Evolutionary conservation across 2,797 vertebrate genomes (phyloP).

Genomic region (Fundulus diaphanus): DNA sequence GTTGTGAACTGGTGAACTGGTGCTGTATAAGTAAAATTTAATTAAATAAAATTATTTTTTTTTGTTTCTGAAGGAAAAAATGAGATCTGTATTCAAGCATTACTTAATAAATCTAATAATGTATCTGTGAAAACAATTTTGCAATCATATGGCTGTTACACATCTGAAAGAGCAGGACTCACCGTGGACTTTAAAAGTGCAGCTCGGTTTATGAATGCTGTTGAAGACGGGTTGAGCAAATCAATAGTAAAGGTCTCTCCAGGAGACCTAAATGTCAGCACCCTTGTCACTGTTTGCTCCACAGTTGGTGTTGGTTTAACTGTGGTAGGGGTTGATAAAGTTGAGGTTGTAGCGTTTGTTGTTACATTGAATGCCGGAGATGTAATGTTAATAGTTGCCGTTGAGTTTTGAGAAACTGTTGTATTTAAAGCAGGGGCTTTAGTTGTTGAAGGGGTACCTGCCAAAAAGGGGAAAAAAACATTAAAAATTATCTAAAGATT

Average conservation of each 20-base stretch:
- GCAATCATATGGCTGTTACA: background rate
- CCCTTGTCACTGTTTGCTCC: background rate
- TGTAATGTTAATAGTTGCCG: too few relatives aligned
- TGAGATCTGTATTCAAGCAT: background rate
- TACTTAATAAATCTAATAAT: background rate
- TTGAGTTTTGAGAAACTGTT: background rate
- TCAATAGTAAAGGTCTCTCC: conserved; percentile 46
- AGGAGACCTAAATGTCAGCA: conserved; percentile 35
- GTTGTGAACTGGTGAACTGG: too few relatives aligned
- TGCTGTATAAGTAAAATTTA: too few relatives aligned
- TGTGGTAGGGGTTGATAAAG: too few relatives aligned
- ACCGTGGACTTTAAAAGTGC: conserved; percentile 30
- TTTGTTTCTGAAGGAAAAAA: too few relatives aligned
- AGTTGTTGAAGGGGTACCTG: conserved; percentile 3
- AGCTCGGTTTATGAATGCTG: conserved; percentile 39
- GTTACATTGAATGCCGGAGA: too few relatives aligned
- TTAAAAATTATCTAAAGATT: too few relatives aligned
- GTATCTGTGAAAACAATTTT: background rate
- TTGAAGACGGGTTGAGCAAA: conserved; percentile 40
- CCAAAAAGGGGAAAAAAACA: too few relatives aligned
- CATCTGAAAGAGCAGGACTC: background rate
- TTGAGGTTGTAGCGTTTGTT: too few relatives aligned
- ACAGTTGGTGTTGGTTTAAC: background rate
- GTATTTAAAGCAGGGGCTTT: background rate
- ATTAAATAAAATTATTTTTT: too few relatives aligned